Evolutionary conservation across 1,140 invertebrate genomes (phyloP).

Genomic region (Theocolax elegans): DNA sequence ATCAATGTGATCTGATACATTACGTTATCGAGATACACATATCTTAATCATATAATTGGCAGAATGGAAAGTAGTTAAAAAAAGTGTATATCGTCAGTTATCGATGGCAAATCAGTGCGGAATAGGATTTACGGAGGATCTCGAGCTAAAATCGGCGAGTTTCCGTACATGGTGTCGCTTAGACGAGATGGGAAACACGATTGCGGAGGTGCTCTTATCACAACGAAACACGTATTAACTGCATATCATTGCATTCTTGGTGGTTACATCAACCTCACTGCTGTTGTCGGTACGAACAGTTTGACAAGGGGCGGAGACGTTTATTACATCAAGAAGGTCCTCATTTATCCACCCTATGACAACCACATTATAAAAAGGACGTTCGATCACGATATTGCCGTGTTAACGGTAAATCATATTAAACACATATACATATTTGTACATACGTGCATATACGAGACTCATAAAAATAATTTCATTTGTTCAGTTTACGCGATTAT

Average conservation of each 20-base stretch:
- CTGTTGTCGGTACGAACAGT: background rate
- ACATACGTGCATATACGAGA: too few species aligned
- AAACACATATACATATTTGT: too few species aligned
- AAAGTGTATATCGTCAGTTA: background rate
- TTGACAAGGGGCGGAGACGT: background rate
- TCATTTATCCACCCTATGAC: constrained; percentile 10
- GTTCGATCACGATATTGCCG: constrained; percentile 9
- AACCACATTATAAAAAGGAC: background rate
- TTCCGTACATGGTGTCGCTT: background rate
- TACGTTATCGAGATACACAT: too few species aligned
- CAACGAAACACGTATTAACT: background rate
- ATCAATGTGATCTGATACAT: too few species aligned
- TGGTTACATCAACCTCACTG: background rate
- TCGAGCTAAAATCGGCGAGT: background rate
- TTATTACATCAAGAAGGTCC: background rate
- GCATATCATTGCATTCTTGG: background rate
- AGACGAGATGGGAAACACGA: background rate
- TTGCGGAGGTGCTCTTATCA: background rate
- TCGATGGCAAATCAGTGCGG: background rate
- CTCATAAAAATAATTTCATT: too few species aligned
- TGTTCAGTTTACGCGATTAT: too few species aligned
- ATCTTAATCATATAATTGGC: too few species aligned
- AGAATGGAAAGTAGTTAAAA: too few species aligned
- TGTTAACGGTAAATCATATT: constrained; percentile 1
- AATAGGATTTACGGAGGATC: background rate